Evolutionary conservation across 2,797 vertebrate genomes (phyloP).

Genomic region (Acanthornis magna): DNA sequence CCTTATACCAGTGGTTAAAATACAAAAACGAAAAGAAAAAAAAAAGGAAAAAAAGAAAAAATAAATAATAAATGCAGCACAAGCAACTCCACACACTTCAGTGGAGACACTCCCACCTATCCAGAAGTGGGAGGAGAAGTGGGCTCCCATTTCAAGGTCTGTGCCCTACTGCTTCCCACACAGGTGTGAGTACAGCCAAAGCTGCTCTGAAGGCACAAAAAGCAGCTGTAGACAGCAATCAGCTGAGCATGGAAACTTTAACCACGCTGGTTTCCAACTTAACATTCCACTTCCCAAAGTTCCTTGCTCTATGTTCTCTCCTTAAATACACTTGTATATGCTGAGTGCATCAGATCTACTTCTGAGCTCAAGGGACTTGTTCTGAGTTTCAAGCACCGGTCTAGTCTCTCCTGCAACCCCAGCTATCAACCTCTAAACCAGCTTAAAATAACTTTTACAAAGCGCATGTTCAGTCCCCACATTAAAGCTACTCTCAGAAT

Average conservation of each 20-base stretch:
- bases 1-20: not conserved
- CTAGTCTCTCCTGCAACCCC: not conserved
- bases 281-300: not conserved
- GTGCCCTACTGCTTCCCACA: not conserved
- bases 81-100: not conserved
- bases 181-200: not conserved
- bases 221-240: not conserved
- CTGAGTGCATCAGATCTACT: not conserved
- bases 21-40: too few species aligned
- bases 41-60: not conserved
- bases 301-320: not conserved
- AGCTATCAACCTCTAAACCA: not conserved
- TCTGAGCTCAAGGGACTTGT: not conserved
- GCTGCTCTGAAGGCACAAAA: not conserved
- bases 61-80: not conserved
- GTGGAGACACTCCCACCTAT: not conserved
- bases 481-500: not conserved
- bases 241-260: constrained; percentile 30
- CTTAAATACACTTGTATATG: not conserved
- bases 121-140: not conserved
- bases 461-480: not conserved
- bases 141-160: not conserved
- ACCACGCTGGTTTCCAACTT: constrained; percentile 47
- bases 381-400: not conserved
- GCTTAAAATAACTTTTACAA: not conserved